Evolutionary conservation across 2,797 vertebrate species (phyloP).

Genomic region (Phoebastria nigripes): DNA sequence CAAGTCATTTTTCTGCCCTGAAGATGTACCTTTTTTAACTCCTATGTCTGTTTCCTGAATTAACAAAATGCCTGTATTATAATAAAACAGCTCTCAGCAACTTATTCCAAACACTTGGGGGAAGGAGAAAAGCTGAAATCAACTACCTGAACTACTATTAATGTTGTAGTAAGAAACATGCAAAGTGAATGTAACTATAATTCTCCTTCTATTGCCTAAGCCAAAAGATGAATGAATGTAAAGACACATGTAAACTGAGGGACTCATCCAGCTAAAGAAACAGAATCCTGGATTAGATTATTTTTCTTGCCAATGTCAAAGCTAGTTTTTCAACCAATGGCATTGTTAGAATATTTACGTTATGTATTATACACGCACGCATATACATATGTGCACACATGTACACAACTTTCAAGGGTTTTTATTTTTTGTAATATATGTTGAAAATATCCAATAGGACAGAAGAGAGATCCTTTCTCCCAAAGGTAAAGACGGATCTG

Average conservation of each 20-base stretch:
- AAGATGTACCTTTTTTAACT: not conserved
- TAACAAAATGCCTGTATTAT: not conserved
- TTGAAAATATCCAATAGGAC: not conserved
- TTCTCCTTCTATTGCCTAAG: not conserved
- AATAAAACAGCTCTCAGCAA: not conserved
- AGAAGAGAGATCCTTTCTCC: not conserved
- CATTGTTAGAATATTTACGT: not conserved
- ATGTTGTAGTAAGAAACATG: not conserved
- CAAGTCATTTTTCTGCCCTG: not conserved
- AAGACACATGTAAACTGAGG: not conserved
- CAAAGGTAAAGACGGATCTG: not conserved
- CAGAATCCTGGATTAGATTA: not conserved
- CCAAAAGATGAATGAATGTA: not conserved
- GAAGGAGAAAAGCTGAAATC: not conserved
- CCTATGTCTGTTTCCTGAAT: not conserved
- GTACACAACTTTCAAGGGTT: not conserved
- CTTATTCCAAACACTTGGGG: not conserved
- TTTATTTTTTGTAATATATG: not conserved
- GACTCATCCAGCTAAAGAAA: not conserved
- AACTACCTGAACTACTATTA: not conserved
- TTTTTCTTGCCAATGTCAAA: not conserved
- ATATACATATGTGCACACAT: not conserved
- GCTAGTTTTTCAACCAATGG: not conserved
- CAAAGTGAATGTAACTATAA: not conserved
- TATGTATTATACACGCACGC: accelerated